Evolutionary conservation across 2,888 invertebrate genomes (phyloP).

Genomic region (Thecophora atra): DNA sequence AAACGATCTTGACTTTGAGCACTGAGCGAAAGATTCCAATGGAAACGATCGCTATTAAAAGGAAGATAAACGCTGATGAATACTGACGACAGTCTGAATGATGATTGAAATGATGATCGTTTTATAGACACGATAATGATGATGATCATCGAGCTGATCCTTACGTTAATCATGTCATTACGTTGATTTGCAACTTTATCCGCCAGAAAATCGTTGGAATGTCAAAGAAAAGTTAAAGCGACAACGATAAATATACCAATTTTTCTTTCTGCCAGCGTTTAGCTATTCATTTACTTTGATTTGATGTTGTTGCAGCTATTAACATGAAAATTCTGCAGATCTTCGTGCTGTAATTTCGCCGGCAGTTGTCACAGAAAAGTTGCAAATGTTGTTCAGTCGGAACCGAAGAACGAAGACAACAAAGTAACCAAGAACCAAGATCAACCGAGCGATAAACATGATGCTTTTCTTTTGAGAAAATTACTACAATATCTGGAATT

Average conservation of each 20-base stretch:
- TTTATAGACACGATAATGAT: not conserved
- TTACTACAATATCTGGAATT: not conserved
- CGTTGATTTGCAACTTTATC: conserved; percentile 6
- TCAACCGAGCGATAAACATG: not conserved
- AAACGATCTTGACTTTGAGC: conserved; percentile 17
- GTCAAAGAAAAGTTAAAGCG: not conserved
- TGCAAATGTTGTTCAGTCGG: not conserved
- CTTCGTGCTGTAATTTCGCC: not conserved
- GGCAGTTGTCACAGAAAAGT: not conserved
- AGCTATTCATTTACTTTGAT: not conserved
- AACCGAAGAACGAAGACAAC: not conserved
- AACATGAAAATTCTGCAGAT: not conserved
- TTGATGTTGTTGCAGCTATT: not conserved
- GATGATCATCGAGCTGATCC: not conserved
- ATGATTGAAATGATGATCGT: not conserved
- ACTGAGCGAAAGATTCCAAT: not conserved
- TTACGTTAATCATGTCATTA: no score
- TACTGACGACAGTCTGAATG: not conserved
- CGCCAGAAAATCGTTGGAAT: conserved; percentile 17
- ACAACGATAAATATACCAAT: conserved; percentile 8
- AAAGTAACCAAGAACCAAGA: not conserved
- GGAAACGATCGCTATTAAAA: not conserved
- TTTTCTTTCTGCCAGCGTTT: not conserved
- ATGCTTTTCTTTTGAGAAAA: not conserved
- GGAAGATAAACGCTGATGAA: not conserved